Conservation (phyloP, 1,140 invertebrate species). For the Melanaphis sacchari region DNA sequence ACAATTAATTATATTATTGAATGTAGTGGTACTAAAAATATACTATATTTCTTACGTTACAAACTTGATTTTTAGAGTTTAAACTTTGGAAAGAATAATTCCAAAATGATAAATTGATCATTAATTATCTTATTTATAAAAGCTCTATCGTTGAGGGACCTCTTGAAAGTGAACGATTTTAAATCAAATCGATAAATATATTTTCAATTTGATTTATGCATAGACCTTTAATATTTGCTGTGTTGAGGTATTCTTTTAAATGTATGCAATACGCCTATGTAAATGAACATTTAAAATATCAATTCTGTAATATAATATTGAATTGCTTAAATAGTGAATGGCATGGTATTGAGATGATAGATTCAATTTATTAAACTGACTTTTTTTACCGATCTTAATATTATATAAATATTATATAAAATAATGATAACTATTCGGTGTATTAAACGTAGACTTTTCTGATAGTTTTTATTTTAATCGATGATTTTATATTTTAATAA, state of each 20-base stretch:
- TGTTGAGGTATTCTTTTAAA: no score
- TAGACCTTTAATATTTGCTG: no score
- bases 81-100: not conserved
- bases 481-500: not conserved
- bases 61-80: not conserved
- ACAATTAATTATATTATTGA: not conserved
- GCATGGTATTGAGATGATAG: not conserved
- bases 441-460: not conserved
- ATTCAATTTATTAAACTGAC: not conserved
- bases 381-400: not conserved
- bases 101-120: no score
- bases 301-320: not conserved
- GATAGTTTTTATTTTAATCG: not conserved
- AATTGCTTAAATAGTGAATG: not conserved
- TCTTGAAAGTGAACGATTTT: no score
- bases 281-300: not conserved
- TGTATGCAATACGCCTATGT: no score
- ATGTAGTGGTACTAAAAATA: not conserved
- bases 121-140: not conserved
- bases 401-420: not conserved
- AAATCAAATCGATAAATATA: no score
- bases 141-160: no score
- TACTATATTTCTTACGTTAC: not conserved
- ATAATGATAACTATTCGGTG: not conserved
- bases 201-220: no score